phyloP scores from a whole-genome alignment of 2,888 invertebrate genomes.

The Brachynemurus nebulosus region DNA sequence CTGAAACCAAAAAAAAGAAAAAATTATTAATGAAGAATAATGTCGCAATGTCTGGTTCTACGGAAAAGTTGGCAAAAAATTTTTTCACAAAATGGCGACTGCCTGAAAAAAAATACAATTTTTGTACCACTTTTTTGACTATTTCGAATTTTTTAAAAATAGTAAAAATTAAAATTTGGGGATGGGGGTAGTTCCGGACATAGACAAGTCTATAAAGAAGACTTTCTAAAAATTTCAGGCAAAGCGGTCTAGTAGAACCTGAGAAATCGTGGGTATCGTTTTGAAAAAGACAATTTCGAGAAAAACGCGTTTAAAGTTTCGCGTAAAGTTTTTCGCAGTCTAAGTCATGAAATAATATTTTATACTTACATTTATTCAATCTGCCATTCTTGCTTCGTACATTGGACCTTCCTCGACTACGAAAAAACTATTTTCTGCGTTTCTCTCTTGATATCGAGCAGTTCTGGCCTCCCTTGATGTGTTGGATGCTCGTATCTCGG shows the following conservation, averaged over 20 bases:
- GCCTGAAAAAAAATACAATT: background rate
- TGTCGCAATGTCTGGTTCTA: too few species aligned
- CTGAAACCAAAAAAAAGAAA: too few species aligned
- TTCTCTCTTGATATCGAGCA: too few species aligned
- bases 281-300: background rate
- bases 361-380: slow-evolving; percentile 13
- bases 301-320: background rate
- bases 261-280: too few species aligned
- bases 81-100: background rate
- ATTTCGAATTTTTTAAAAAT: background rate
- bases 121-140: background rate
- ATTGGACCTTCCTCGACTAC: slow-evolving; percentile 13
- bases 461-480: slow-evolving; percentile 13
- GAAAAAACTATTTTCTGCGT: slow-evolving; percentile 9
- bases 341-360: slow-evolving; percentile 4
- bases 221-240: too few species aligned
- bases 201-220: too few species aligned
- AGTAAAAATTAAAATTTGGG: background rate
- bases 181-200: background rate
- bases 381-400: slow-evolving; percentile 13
- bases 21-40: too few species aligned
- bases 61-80: background rate
- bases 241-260: too few species aligned
- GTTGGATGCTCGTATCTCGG: slow-evolving; percentile 11
- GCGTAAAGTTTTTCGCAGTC: background rate